A percentile compares a stretch with the other conserved stretches of the same genome.
These are phyloP conservation scores for Takifugu rubripes DNA, from an alignment of 2,797 vertebrate species.

Conservation along the genomic window DNA sequence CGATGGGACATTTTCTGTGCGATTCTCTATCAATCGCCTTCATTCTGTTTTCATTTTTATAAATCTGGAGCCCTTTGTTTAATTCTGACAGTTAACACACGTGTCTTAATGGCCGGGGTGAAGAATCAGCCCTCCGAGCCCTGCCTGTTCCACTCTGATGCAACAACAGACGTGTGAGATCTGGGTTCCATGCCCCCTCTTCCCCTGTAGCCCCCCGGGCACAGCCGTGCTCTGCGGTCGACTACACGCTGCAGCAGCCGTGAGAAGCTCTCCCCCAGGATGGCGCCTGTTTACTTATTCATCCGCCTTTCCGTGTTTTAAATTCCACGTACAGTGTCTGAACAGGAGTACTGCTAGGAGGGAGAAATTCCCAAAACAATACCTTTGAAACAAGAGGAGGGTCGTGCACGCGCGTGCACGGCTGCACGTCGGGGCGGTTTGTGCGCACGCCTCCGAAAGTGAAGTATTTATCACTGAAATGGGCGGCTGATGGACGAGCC, in stretches of 20 bases:
- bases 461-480: constrained; percentile 65
- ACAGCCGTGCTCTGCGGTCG: constrained; percentile 64
- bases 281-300: constrained; percentile 76
- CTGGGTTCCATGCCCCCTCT: constrained; percentile 57
- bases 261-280: constrained; percentile 74
- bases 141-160: constrained; percentile 36
- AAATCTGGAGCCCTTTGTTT: too few species aligned
- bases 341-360: constrained; percentile 53
- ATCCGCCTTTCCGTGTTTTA: constrained; percentile 75
- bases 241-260: constrained; percentile 69
- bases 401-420: constrained; percentile 42
- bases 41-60: too few species aligned
- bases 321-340: constrained; percentile 65
- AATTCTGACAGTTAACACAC: neutral
- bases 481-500: constrained; percentile 63
- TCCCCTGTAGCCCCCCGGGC: constrained; percentile 67
- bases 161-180: constrained; percentile 59
- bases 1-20: too few species aligned
- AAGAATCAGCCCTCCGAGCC: constrained; percentile 19
- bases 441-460: constrained; percentile 51
- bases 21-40: too few species aligned
- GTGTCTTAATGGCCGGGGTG: neutral
- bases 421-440: constrained; percentile 41
- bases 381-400: constrained; percentile 54
- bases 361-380: constrained; percentile 64